Percentiles rank a stretch among this genome's conserved stretches.
Evolutionary conservation across 2,113 vertebrate species (phyloP).

Genomic region (Mustelus asterias): DNA sequence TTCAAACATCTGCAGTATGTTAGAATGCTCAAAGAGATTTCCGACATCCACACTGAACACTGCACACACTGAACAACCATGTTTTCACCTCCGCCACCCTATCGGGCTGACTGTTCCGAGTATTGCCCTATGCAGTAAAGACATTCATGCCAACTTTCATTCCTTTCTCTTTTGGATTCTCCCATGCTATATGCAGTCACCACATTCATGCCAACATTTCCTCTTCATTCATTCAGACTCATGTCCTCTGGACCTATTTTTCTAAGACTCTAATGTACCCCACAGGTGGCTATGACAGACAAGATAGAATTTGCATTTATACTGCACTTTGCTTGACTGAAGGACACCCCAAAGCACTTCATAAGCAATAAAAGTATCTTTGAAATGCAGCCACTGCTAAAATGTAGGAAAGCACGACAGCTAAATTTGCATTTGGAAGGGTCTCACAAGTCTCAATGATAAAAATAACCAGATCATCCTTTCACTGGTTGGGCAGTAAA

Average conservation of each 20-base stretch:
- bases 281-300: neutral
- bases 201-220: neutral
- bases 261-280: neutral
- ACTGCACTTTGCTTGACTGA: neutral
- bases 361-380: neutral
- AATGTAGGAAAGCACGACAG: neutral
- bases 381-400: neutral
- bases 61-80: neutral
- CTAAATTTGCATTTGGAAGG: neutral
- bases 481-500: neutral
- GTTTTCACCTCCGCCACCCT: neutral
- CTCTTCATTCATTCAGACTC: neutral
- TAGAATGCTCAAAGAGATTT: neutral
- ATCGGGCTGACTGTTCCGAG: neutral
- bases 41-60: neutral
- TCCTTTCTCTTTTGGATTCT: neutral
- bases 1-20: neutral
- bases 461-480: neutral
- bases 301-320: neutral
- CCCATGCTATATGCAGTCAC: no score
- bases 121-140: neutral
- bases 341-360: neutral
- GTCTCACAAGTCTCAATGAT: neutral
- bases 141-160: neutral
- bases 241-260: neutral